Evolutionary conservation across 1,140 invertebrate genomes (phyloP).

Genomic region (Aradophagus sp.): DNA sequence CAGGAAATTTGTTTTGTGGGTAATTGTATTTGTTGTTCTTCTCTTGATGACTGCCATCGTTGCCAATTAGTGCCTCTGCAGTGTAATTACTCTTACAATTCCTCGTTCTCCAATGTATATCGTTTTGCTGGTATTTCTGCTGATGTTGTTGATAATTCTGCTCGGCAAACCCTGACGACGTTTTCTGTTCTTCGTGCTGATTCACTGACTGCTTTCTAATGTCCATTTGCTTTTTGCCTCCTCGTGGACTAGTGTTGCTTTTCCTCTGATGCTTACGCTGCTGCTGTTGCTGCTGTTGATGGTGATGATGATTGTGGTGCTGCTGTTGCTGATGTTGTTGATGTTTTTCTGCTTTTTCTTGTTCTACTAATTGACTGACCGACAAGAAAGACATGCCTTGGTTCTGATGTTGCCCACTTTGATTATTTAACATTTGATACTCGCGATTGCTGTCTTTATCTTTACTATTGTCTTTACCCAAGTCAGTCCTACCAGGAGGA

Average conservation of each 20-base stretch:
- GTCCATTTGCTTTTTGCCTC: constrained; percentile 70
- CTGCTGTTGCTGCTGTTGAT: constrained; percentile 53
- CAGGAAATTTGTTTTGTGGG: constrained; percentile 69
- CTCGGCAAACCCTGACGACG: constrained; percentile 59
- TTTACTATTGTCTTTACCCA: constrained; percentile 62
- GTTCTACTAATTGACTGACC: constrained; percentile 80
- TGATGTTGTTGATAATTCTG: constrained; percentile 65
- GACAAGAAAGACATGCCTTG: constrained; percentile 76
- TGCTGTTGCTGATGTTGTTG: constrained; percentile 65
- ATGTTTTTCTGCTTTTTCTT: constrained; percentile 74
- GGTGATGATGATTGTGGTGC: constrained; percentile 60
- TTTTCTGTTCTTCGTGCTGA: constrained; percentile 68
- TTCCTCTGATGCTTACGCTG: constrained; percentile 64
- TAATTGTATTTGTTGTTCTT: constrained; percentile 73
- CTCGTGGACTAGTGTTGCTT: constrained; percentile 65
- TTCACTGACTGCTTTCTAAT: constrained; percentile 64
- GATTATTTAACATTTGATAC: constrained; percentile 67
- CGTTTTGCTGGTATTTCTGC: constrained; percentile 71
- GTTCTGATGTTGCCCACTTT: constrained; percentile 62
- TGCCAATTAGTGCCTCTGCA: constrained; percentile 77
- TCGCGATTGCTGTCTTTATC: constrained; percentile 67
- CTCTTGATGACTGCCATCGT: constrained; percentile 65
- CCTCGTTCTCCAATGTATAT: constrained; percentile 68
- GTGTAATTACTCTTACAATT: constrained; percentile 78
- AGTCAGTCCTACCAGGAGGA: constrained; percentile 51